Evolutionary conservation across 2,888 invertebrate species (phyloP).

Genomic region (Epinotia ramella): DNA sequence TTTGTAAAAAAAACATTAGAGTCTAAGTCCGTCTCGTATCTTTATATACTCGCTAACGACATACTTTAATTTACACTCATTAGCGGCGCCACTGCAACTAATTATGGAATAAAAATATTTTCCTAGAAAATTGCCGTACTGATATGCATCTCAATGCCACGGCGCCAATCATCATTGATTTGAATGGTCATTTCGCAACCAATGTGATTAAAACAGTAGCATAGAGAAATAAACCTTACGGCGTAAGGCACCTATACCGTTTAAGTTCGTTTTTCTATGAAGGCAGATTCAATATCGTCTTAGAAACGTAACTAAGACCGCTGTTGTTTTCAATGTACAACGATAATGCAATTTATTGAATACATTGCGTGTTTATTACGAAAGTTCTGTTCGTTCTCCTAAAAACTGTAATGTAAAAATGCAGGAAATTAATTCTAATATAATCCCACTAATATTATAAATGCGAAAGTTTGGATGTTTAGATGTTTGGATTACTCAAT

Average conservation of each 20-base stretch:
- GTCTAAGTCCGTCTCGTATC: too few species aligned
- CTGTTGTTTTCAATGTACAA: not conserved
- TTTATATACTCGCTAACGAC: not conserved
- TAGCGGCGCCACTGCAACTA: slow-evolving; percentile 5
- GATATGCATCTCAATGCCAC: slow-evolving; percentile 19
- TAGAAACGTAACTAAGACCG: not conserved
- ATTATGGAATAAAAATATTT: not conserved
- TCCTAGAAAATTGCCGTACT: slow-evolving; percentile 2
- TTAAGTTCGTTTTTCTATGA: not conserved
- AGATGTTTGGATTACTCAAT: too few species aligned
- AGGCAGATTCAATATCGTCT: not conserved
- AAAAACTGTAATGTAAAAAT: too few species aligned
- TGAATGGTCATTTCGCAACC: not conserved
- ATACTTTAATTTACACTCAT: not conserved
- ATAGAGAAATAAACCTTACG: not conserved
- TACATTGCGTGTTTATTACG: not conserved
- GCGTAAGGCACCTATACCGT: not conserved
- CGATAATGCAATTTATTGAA: not conserved
- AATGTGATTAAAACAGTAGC: not conserved
- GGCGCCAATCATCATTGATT: slow-evolving; percentile 6
- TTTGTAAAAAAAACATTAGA: too few species aligned
- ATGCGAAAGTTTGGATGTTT: too few species aligned
- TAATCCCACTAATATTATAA: too few species aligned
- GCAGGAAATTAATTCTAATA: too few species aligned
- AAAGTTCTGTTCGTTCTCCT: slow-evolving; percentile 1